A percentile compares a stretch with the other conserved stretches of the same genome.
Evolutionary conservation across 2,113 vertebrate genomes (phyloP).

Genomic region (Ariopsis seemanni): DNA sequence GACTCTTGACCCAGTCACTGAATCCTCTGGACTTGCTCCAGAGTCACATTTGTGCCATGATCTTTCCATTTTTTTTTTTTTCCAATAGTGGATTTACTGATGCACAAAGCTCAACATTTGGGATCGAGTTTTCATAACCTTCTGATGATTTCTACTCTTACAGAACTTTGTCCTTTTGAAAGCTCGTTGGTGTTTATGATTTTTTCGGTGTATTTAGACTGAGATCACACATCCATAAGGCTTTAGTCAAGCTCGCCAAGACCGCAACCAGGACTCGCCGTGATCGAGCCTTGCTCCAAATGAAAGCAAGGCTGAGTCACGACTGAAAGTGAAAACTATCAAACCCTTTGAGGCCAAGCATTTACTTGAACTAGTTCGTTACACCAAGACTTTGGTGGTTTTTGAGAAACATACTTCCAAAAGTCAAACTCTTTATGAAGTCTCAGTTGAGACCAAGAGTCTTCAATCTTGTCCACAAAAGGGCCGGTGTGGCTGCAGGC

Average conservation of each 20-base stretch:
- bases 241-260: not conserved
- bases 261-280: not conserved
- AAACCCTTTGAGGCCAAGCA: not conserved
- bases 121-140: not conserved
- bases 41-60: not conserved
- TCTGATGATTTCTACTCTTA: not conserved
- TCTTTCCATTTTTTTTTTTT: not conserved
- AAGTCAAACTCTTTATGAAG: not conserved
- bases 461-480: too few species aligned
- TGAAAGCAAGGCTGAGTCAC: not conserved
- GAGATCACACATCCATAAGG: not conserved
- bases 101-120: not conserved
- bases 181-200: not conserved
- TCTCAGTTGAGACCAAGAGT: not conserved
- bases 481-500: too few species aligned
- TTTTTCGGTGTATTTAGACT: not conserved
- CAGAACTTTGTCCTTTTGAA: not conserved
- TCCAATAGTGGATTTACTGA: not conserved
- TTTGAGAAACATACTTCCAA: not conserved
- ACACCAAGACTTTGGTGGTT: not conserved
- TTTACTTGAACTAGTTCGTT: not conserved
- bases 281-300: too few species aligned
- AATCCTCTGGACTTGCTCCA: not conserved
- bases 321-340: not conserved
- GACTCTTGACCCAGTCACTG: not conserved